Base-by-base conservation (phyloP, 2,113 vertebrate species). In the Australoheros scitulus region DNA sequence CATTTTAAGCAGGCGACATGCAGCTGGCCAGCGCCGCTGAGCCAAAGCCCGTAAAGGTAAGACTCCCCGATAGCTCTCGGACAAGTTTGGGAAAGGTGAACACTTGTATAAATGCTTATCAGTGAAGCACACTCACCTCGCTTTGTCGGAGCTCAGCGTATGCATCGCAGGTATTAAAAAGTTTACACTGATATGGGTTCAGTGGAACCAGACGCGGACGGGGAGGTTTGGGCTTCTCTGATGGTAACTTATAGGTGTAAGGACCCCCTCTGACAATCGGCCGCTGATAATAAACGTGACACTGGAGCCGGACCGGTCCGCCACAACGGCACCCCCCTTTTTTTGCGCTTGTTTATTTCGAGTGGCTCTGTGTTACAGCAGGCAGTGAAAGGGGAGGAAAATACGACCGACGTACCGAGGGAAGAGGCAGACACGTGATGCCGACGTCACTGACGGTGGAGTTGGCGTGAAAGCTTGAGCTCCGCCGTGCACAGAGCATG, bases 1-100 rank as follows among this genome's bases (percentile, higher is more conserved):
- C 95, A 96, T 96, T 96, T 96, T 96, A 95, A 93, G 90, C 95
- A 91, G 91, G 93, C 94, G 95, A 96, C 94, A 90, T 92, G 92
- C 93, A 95, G 93, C 94, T 92, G 92, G 92, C 88, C 83, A 90
- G 87, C 85, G 58, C 76, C 22, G 92, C 91, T 91, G 80, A 92
- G 84, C 86, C 83, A 63, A 80, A 80, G 88, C 89, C 86, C 85
- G 83, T 86, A 90, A 82, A 94, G 91, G 90, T 90, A 86, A 91
- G 78, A 81, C 85, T 79, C 13, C 50, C 41, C 72, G 20, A 43
- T 74, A 76, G 87, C 89, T 77, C 89, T 61, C 86, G 11, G 75
- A 77, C 82, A 94, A 95, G 91, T 95, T 95, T 92, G 60, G 79
- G 22, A 88, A 80, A 88, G 86, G 87, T 88, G 77, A 74, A 80